Base-by-base conservation (phyloP, 2,113 vertebrate species). In the Gopherus evgoodei region DNA sequence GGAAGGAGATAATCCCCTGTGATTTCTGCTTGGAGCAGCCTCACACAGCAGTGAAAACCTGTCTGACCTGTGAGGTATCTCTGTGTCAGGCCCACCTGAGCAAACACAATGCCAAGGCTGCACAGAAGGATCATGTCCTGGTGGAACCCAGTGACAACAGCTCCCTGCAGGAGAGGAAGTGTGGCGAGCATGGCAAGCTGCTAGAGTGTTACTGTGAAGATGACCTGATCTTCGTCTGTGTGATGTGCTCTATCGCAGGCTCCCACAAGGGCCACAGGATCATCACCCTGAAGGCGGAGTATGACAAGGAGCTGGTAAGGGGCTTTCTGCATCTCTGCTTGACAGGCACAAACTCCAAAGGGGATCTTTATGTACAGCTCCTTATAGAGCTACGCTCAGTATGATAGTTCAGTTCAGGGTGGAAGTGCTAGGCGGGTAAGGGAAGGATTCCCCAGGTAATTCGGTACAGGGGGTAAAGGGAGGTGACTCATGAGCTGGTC, bases 71-170 rank as follows among this genome's bases (percentile, higher is more conserved):
- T 69, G 94, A 99, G 38, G 98, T 94, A 0, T 98, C 98, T 24
- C 97, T 99, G 96, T 99, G 99, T 84, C 98, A 98, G 91, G 98
- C 98, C 57, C 99, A 99, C 85, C 96, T 99, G 96, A 98, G 96
- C 91, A 99, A 98, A 3, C 98, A 99, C 93, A 98, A 98, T 1
- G 96, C 98, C 97, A 98, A 98, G 93, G 31, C 2, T 31, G 92
- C 9, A 76, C 49, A 82, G 19, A 59, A 35, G 69, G 97, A 98
- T 35, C 99, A 99, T 78, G 38, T 98, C 94, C 96, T 99, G 97
- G 98, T 99, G 93, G 98, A 98, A 27, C 98, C 98, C 83, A 98
- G 98, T 0, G 1, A 54, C 0, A 69, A 11, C 2, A 54, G 94
- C 5, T 91, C 83, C 53, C 95, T 88, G 49, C 97, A 98, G 94